Base-by-base conservation (phyloP, 35 echinoderm and acorn worm species). In the Anneissia japonica region DNA sequence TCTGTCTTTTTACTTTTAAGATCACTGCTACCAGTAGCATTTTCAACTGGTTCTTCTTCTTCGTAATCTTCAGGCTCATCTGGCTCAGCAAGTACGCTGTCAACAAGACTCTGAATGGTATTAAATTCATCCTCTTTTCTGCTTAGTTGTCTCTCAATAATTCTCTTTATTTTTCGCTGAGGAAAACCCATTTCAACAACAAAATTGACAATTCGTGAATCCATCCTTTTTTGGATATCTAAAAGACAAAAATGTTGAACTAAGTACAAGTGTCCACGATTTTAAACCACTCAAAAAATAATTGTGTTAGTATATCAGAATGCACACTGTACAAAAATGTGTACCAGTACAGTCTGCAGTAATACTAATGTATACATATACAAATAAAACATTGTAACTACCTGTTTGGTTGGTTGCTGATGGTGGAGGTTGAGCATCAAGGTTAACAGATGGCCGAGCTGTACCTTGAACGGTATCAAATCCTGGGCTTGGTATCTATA, bases 151-250 rank as follows among this genome's bases (percentile, higher is more conserved):
- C 23, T 81, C 9, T 39, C 38, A 30, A 81, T 39, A 14, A 81
- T 39, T 81, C 37, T 81, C 31, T 39, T 38, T 29, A 81, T 39
- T 30, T 38, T 36, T n/a, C 38, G 23, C 38, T 38, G 35, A 19
- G 35, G 10, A 26, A 88, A 90, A 10, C 91, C 94, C 94, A 97
- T 97, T 13, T 93, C 90, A n/a, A 97, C 10, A 36, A 93, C 87
- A 39, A 83, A 84, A 32, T 84, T 79, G 28, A 77, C 77, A 0
- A 83, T 64, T 16, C 77, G 56, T 72, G 87, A 84, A 3, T 75
- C 32, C 84, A 97, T 90, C 30, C 83, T 46, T 84, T 85, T 76
- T 77, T 93, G 87, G 36, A 92, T 35, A 83, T 46, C 86, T 87
- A 51, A 21, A 46, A 79, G 10, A 55, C 28, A 4, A 84, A 46